Conservation (phyloP, 2,888 invertebrate species). For the Drosophila longiperda region DNA sequence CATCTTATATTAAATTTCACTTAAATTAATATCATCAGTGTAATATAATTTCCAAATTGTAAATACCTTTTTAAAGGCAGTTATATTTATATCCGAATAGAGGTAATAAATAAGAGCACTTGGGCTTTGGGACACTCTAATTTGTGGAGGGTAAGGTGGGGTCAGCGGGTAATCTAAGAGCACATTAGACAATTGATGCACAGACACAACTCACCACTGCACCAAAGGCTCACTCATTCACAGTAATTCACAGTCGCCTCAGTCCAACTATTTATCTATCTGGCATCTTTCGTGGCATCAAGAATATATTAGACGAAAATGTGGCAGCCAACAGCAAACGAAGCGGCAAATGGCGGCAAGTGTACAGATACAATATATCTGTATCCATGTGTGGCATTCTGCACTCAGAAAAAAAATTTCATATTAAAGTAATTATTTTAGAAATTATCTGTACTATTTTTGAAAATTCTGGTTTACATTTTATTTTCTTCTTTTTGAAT, state of each 20-base stretch:
- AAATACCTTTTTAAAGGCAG: background rate
- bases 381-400: conserved; percentile 30
- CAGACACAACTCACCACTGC: conserved; percentile 37
- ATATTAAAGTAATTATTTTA: background rate
- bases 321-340: conserved; percentile 27
- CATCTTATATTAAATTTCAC: background rate
- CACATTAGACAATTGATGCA: conserved; percentile 49
- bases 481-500: background rate
- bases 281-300: conserved; percentile 31
- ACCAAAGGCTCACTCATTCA: conserved; percentile 36
- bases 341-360: conserved; percentile 30
- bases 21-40: background rate
- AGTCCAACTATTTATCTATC: conserved; percentile 16
- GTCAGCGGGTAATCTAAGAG: conserved; percentile 8
- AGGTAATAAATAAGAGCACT: conserved; percentile 17
- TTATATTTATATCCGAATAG: background rate
- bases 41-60: background rate
- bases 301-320: conserved; percentile 32
- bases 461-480: background rate
- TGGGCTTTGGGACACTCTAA: background rate
- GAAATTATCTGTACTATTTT: background rate
- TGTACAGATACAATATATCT: conserved; percentile 10
- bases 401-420: background rate
- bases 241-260: conserved; percentile 39
- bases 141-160: background rate